A percentile compares a stretch with the other conserved stretches of the same genome.
Conservation (phyloP, 2,113 vertebrate genomes). For the Trogon surrucura region DNA sequence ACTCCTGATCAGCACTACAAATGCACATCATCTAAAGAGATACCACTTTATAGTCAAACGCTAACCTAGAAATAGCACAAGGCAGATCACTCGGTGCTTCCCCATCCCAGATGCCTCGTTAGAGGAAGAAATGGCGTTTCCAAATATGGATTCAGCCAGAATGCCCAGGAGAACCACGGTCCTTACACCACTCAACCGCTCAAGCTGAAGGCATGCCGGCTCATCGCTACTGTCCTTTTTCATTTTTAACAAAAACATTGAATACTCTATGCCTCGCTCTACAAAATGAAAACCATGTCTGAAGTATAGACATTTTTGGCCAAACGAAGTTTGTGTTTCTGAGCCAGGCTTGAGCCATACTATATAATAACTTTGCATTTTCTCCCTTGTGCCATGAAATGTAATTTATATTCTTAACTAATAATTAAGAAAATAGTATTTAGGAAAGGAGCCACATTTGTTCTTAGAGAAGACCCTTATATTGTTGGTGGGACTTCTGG, state of each 20-base stretch:
- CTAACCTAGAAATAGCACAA: background rate
- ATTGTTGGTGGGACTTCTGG: background rate
- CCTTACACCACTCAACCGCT: accelerated
- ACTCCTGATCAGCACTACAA: background rate
- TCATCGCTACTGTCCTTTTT: background rate
- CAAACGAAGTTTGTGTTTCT: background rate
- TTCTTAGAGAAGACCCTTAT: background rate
- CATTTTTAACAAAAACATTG: background rate
- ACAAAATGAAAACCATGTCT: background rate
- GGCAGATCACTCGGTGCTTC: background rate
- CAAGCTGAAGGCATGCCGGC: too few relatives aligned
- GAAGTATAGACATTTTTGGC: background rate
- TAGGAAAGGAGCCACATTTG: background rate
- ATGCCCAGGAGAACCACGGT: accelerated
- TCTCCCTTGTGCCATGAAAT: background rate
- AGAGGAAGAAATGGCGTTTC: background rate
- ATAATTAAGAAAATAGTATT: background rate
- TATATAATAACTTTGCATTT: background rate
- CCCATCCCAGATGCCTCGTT: background rate
- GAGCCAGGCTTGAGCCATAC: background rate
- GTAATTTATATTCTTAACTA: background rate
- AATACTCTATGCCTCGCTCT: background rate
- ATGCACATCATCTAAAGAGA: background rate
- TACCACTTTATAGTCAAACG: background rate
- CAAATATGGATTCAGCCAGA: background rate